Conservation (phyloP, 2,888 invertebrate species). For the Loripinus fragilis region DNA sequence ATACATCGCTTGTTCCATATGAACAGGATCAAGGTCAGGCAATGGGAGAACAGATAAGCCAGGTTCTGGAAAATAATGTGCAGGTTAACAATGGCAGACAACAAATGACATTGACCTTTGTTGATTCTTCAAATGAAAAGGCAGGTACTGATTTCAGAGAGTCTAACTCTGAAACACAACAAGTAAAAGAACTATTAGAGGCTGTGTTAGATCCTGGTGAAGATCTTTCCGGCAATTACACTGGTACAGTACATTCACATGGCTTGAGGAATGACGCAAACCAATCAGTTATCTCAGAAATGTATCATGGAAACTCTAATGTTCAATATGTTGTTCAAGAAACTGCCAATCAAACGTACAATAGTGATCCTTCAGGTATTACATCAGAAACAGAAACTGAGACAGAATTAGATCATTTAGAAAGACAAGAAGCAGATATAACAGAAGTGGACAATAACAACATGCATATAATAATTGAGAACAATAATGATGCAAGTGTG, state of each 20-base stretch:
- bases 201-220: neutral
- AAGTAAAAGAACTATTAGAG: neutral
- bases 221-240: neutral
- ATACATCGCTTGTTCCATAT: neutral
- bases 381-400: neutral
- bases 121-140: neutral
- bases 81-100: neutral
- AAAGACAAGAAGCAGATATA: neutral
- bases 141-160: neutral
- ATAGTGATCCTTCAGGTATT: neutral
- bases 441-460: neutral
- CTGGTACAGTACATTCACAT: neutral
- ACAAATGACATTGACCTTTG: neutral
- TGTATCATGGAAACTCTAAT: neutral
- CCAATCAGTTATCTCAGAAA: neutral
- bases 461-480: constrained; percentile 11
- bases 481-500: neutral
- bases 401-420: neutral
- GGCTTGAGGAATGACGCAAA: neutral
- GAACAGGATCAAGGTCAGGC: neutral
- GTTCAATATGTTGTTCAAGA: neutral
- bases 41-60: neutral
- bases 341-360: neutral
- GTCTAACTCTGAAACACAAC: neutral
- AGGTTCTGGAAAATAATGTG: neutral